Conservation (phyloP, 2,888 invertebrate species). For the Aphodius sticticus region DNA sequence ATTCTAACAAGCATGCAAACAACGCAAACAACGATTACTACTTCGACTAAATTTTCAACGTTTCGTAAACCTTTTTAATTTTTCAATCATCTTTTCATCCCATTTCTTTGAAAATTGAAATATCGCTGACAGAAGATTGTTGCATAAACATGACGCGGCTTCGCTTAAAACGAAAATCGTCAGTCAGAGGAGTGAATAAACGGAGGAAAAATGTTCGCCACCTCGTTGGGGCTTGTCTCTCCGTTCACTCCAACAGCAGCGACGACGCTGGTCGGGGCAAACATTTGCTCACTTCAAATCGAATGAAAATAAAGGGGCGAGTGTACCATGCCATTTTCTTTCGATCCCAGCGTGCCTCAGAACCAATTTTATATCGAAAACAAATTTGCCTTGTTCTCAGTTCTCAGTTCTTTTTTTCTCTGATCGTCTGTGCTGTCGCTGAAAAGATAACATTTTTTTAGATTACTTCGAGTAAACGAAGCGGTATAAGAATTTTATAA, state of each 20-base stretch:
- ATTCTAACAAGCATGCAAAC: too few relatives aligned
- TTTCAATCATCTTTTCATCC: background rate
- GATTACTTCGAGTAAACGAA: background rate
- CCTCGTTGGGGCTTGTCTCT: background rate
- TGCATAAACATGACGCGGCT: background rate
- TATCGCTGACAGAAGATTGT: slow-evolving; percentile 4
- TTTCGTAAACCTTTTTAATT: background rate
- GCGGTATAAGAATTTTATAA: background rate
- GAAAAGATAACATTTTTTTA: background rate
- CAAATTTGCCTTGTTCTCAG: slow-evolving; percentile 16
- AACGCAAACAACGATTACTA: background rate
- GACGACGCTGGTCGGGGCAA: slow-evolving; percentile 44
- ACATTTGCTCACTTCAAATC: slow-evolving; percentile 55
- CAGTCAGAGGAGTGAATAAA: background rate
- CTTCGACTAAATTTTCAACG: background rate
- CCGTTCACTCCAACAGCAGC: background rate
- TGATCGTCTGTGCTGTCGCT: background rate
- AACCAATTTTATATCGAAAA: slow-evolving; percentile 25
- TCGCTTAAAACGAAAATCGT: background rate
- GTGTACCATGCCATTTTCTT: slow-evolving; percentile 25
- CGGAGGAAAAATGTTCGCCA: background rate
- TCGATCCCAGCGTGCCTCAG: slow-evolving; percentile 13
- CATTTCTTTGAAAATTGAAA: background rate
- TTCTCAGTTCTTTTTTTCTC: background rate
- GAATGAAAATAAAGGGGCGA: slow-evolving; percentile 56